Evolutionary conservation across 2,113 vertebrate genomes (phyloP), one percentile per base, ranked within the genome.

Genomic region (Stercorarius parasiticus): DNA sequence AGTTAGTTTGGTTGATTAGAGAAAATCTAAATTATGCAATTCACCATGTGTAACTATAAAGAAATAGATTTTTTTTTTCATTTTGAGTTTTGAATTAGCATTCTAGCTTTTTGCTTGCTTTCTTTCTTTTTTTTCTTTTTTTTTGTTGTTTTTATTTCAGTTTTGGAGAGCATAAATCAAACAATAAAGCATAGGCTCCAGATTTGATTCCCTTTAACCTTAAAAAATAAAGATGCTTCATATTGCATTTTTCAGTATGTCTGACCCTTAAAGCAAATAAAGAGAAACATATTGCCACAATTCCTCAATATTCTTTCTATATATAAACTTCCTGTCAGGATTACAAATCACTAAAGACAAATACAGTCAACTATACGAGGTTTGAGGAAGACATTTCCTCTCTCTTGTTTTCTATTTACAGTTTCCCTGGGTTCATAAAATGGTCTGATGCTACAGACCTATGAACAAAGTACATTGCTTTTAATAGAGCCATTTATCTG

Each of bases 401-500:
- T 95, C 78, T 98, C 80, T 90, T 90, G 29, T 93, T 96, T 95
- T 94, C 78, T 96, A 78, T 97, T 98, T 98, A 92, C 82, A 91
- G 80, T 96, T 97, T 96, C 77, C 38, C 77, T 95, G 84, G 45
- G 84, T 97, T 98, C 93, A 94, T 93, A 90, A 97, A 97, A 82
- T 67, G 95, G 66, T 97, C 92, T 96, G 86, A 95, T 96, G 91
- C 53, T 96, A 86, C 87, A 96, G 88, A 93, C 85, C 89, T 95
- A 89, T 72, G 96, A 97, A 95, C 66, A 97, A 97, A 97, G 85
- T 96, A 93, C 73, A 86, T 50, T 8, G 45, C 93, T 97, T 98
- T 98, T 97, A 98, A 98, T 90, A 97, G 91, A 97, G 85, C 90
- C 93, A 97, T 98, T 98, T 96, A 96, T 98, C 96, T 97, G 92